Evolutionary conservation across 2,113 vertebrate species (phyloP).

Genomic region (Scomber japonicus): DNA sequence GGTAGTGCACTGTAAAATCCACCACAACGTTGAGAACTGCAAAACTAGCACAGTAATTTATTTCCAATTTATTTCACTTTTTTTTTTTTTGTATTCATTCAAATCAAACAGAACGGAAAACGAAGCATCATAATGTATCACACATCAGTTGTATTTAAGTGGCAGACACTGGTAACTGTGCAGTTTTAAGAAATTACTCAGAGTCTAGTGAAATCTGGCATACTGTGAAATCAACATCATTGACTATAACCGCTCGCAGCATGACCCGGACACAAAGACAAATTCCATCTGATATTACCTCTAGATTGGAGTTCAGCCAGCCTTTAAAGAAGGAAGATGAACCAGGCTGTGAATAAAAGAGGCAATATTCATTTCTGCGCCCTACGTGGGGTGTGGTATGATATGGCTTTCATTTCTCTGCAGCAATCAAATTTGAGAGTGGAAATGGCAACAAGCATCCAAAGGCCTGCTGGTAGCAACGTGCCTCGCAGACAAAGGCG

Average conservation of each 20-base stretch:
- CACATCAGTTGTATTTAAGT: slow-evolving; percentile 22
- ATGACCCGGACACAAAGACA: slow-evolving; percentile 45
- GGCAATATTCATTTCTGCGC: slow-evolving; percentile 49
- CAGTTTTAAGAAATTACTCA: slow-evolving; percentile 31
- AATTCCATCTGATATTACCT: slow-evolving; percentile 45
- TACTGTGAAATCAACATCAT: slow-evolving; percentile 52
- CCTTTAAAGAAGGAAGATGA: slow-evolving; percentile 47
- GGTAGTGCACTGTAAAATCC: neutral
- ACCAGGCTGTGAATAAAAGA: slow-evolving; percentile 43
- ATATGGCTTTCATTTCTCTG: slow-evolving; percentile 70
- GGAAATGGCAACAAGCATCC: slow-evolving; percentile 60
- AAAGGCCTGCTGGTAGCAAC: slow-evolving; percentile 76
- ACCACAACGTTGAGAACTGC: slow-evolving; percentile 33
- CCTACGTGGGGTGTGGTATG: slow-evolving; percentile 51
- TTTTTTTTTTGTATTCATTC: slow-evolving; percentile 18
- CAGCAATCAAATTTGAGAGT: slow-evolving; percentile 78
- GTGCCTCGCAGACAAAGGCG: slow-evolving; percentile 62
- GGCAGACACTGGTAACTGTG: neutral
- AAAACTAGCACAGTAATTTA: slow-evolving; percentile 3
- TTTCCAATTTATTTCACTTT: slow-evolving; percentile 12
- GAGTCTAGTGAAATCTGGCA: slow-evolving; percentile 23
- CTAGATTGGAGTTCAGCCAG: slow-evolving; percentile 12
- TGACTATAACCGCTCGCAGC: slow-evolving; percentile 36
- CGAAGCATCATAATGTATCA: slow-evolving; percentile 8
- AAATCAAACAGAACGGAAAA: slow-evolving; percentile 21